Conservation (phyloP, 2,888 invertebrate genomes). For the Lepidocyrtinus sp. region DNA sequence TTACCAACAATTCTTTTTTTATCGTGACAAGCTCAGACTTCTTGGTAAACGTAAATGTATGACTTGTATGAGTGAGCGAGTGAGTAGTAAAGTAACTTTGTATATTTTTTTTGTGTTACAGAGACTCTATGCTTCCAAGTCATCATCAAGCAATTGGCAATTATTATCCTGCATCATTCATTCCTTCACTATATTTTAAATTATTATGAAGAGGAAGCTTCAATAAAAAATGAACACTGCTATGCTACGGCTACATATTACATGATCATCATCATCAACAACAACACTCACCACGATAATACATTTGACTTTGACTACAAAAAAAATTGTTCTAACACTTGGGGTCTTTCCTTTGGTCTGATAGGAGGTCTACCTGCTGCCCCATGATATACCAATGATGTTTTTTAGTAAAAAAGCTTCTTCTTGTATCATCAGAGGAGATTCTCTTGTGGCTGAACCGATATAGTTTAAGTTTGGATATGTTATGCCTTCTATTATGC, state of each 20-base stretch:
- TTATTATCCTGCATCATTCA: slow-evolving; percentile 21
- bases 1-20: slow-evolving; percentile 10
- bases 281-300: not conserved
- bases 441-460: not conserved
- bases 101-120: slow-evolving; percentile 30
- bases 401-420: no score
- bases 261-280: no score
- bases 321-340: not conserved
- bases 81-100: not conserved
- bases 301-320: not conserved
- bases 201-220: not conserved
- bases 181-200: not conserved
- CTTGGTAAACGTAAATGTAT: not conserved
- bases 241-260: not conserved
- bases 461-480: no score
- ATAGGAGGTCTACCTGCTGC: slow-evolving; percentile 14
- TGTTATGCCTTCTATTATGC: not conserved
- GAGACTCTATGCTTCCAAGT: slow-evolving; percentile 28
- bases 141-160: slow-evolving; percentile 13
- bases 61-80: not conserved
- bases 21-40: slow-evolving; percentile 12
- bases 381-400: not conserved
- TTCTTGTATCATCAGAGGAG: not conserved
- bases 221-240: not conserved
- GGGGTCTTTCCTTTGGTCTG: no score